A percentile compares a stretch with the other conserved stretches of the same genome.
Conservation (phyloP, 2,113 vertebrate species). For the Lampris incognitus region DNA sequence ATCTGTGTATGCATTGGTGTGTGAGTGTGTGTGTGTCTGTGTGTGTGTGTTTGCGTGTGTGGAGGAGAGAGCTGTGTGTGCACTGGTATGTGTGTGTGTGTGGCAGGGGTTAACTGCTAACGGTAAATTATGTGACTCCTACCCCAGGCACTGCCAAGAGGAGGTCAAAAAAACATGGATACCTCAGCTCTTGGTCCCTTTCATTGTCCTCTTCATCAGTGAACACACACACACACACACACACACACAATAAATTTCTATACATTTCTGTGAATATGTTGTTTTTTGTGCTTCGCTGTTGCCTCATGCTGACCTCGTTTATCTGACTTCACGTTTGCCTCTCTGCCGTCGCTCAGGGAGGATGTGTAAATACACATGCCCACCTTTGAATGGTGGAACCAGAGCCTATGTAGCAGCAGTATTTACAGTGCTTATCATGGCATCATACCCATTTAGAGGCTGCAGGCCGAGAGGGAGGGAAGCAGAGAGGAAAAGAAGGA, state of each 20-base stretch:
- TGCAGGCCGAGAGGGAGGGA: slow-evolving; percentile 17
- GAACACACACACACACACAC: slow-evolving; percentile 3
- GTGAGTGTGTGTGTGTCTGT: not conserved
- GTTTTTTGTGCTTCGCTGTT: not conserved
- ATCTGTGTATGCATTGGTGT: not conserved
- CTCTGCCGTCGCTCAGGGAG: slow-evolving; percentile 39
- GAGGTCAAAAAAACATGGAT: slow-evolving; percentile 24
- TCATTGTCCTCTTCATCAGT: slow-evolving; percentile 20
- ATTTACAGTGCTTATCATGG: slow-evolving; percentile 47
- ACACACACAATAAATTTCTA: not conserved
- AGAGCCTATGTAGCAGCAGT: slow-evolving; percentile 28
- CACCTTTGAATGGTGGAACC: slow-evolving; percentile 37
- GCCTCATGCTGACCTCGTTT: slow-evolving; percentile 41
- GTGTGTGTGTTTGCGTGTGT: not conserved
- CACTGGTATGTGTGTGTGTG: not conserved
- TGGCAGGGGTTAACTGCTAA: not conserved
- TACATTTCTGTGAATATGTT: not conserved
- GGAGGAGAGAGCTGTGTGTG: not conserved
- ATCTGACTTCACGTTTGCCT: slow-evolving; percentile 54
- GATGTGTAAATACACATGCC: slow-evolving; percentile 60
- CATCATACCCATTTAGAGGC: slow-evolving; percentile 43
- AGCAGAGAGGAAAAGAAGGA: not conserved
- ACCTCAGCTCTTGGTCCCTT: slow-evolving; percentile 16
- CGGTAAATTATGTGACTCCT: slow-evolving; percentile 10
- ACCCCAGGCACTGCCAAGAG: not conserved